Evolutionary conservation across 2,113 vertebrate genomes (phyloP).

Genomic region (Heliornis fulica): DNA sequence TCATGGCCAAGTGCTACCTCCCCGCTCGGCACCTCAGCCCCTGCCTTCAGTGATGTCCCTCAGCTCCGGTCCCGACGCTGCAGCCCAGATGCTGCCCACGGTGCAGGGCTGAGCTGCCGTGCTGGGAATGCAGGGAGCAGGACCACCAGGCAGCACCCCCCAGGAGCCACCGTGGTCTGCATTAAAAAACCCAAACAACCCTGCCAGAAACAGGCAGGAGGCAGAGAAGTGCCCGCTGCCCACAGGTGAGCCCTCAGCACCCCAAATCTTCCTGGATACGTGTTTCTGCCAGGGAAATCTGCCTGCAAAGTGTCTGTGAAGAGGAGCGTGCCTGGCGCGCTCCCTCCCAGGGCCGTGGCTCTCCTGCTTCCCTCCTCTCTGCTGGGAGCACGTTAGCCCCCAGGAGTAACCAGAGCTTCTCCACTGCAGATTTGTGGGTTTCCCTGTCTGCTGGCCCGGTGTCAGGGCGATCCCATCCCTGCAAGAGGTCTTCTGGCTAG

Average conservation of each 20-base stretch:
- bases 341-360: rapidly evolving
- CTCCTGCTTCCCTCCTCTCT: neutral
- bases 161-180: neutral
- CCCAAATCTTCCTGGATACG: neutral
- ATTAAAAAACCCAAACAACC: neutral
- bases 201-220: neutral
- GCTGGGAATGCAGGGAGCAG: neutral
- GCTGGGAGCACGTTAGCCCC: rapidly evolving
- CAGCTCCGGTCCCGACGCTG: rapidly evolving
- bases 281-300: neutral
- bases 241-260: neutral
- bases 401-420: neutral
- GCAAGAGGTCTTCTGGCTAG: neutral
- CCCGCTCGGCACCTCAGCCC: neutral
- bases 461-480: neutral
- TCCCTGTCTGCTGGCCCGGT: neutral
- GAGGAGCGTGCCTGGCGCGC: neutral
- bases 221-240: neutral
- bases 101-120: rapidly evolving
- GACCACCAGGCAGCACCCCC: neutral
- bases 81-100: neutral
- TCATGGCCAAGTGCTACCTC: neutral
- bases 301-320: neutral
- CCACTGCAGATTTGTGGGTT: neutral
- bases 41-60: neutral